A percentile compares a stretch with the other conserved stretches of the same genome.
Conservation (phyloP, 2,113 vertebrate species). For the Acrocephalus arundinaceus region DNA sequence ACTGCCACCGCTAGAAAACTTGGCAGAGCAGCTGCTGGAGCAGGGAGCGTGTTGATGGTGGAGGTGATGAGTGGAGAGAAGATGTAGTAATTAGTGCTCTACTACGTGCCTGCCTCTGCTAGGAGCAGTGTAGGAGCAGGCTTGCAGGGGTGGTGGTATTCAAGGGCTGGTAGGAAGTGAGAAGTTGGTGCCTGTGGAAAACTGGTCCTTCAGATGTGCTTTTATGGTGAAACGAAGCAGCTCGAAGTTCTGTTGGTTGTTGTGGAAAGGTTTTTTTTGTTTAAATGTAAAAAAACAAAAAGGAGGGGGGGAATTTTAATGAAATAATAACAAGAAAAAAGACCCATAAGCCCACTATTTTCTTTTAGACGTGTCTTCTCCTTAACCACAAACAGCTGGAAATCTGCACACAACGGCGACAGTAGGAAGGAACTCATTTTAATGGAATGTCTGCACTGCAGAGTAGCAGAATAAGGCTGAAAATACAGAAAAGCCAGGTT, state of each 20-base stretch:
- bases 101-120: neutral
- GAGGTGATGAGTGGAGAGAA: neutral
- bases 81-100: neutral
- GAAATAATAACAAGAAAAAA: neutral
- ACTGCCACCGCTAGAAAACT: neutral
- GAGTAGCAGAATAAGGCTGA: neutral
- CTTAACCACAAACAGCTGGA: constrained; percentile 44
- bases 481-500: neutral
- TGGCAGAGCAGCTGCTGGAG: neutral
- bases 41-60: neutral
- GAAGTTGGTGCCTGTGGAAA: constrained; percentile 4
- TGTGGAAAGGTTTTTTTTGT: neutral
- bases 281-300: neutral
- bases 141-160: neutral
- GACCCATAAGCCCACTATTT: neutral
- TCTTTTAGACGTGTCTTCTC: neutral
- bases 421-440: constrained; percentile 42
- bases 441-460: constrained; percentile 46
- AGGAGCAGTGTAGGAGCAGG: neutral
- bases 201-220: neutral
- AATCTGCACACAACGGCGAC: constrained; percentile 40
- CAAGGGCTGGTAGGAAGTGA: constrained; percentile 28
- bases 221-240: neutral
- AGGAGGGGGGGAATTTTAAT: neutral
- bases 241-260: neutral